Evolutionary conservation across 2,888 invertebrate species (phyloP).

Genomic region (Phortica magna): DNA sequence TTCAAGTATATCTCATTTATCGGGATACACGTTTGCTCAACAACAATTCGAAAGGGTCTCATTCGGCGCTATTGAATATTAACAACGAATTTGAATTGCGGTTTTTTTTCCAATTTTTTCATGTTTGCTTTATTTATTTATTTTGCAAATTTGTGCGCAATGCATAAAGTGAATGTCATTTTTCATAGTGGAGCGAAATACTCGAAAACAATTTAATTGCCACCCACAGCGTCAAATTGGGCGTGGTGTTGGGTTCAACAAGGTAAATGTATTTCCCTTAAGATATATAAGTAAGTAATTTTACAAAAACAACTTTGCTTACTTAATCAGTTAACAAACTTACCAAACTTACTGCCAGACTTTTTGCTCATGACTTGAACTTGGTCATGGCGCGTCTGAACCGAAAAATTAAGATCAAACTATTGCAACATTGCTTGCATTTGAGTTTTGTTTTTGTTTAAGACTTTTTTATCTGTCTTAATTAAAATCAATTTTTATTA

Average conservation of each 20-base stretch:
- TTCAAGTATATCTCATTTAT: conserved; percentile 35
- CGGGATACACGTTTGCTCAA: conserved; percentile 38
- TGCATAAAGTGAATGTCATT: conserved; percentile 33
- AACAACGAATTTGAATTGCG: conserved; percentile 22
- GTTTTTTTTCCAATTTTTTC: conserved; percentile 4
- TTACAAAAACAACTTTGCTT: background rate
- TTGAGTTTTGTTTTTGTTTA: background rate
- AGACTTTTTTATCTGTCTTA: background rate
- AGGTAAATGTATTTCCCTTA: conserved; percentile 19
- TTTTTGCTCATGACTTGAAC: conserved; percentile 16
- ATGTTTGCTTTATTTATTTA: background rate
- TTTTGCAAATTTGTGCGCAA: conserved; percentile 4
- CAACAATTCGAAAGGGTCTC: conserved; percentile 35
- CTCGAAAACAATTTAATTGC: conserved; percentile 41
- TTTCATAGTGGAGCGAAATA: background rate
- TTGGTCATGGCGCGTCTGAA: background rate
- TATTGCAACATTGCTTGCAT: background rate
- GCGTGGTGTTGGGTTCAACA: conserved; percentile 33
- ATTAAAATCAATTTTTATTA: no score
- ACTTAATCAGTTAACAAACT: conserved; percentile 18
- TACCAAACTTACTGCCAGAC: background rate
- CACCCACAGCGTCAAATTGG: conserved; percentile 37
- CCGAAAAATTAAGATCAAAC: conserved; percentile 3
- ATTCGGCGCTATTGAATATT: conserved; percentile 28
- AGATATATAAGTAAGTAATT: conserved; percentile 5